Evolutionary conservation across 2,113 vertebrate genomes (phyloP), one percentile per base, ranked within the genome.

Genomic region (Pica pica): DNA sequence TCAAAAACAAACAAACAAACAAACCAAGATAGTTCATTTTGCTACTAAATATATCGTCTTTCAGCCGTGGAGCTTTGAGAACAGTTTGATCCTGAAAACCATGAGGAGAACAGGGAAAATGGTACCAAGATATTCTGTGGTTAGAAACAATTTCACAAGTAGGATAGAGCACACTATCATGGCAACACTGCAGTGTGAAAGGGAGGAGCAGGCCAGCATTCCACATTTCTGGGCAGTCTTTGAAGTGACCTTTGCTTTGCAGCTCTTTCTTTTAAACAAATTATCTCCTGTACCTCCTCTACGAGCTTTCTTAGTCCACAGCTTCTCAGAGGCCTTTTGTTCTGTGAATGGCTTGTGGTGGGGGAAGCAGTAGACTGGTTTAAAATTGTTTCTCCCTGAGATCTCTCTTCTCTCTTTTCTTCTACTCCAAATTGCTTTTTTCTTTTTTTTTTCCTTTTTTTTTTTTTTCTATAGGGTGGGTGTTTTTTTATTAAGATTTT

Each of bases 181-280:
- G 57, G 33, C 60, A 88, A 74, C 83, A 89, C 37, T 7, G 15
- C 30, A 22, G 64, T 59, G 64, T 75, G 65, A 94, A 90, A 94
- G 20, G 39, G 78, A 94, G 74, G 39, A 89, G 74, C 30, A 78
- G 50, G 33, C 24, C 52, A 89, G 31, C 83, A 95, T 87, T 89
- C 84, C 53, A 50, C 41, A n/a, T 71, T 85, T 78, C 83, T 77
- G 57, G 37, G 69, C 68, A 47, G 49, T 44, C 90, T 90, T 87
- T 94, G 92, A 95, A 87, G 73, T 76, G 86, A 78, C 73, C 60
- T 81, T 85, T 91, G 68, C 93, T 96, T 94, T 97, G 91, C n/a
- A 30, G 71, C 41, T 76, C 56, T 79, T 85, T 87, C 90, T 91
- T 76, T 92, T 69, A 80, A 94, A 76, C 35, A 69, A 84, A 91